These are phyloP conservation scores for Hipposideros larvatus DNA, from an alignment of 2,797 vertebrate genomes.

Conservation along the genomic window DNA sequence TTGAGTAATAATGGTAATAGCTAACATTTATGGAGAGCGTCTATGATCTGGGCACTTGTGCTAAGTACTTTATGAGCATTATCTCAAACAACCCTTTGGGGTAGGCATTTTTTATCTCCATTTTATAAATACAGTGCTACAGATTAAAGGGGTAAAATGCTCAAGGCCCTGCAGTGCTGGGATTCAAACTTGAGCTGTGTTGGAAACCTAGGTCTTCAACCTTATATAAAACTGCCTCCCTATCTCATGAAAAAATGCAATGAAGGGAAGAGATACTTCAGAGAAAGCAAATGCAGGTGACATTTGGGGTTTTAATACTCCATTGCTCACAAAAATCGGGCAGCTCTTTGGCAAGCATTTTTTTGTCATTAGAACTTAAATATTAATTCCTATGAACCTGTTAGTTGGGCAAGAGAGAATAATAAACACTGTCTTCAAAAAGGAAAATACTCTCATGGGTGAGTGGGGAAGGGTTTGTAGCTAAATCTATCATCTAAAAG, in stretches of 20 bases:
- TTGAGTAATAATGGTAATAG: background rate
- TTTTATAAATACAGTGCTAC: background rate
- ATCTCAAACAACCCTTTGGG: background rate
- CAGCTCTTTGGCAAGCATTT: background rate
- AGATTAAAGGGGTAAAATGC: background rate
- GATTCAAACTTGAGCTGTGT: background rate
- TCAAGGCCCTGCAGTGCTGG: background rate
- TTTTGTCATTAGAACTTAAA: background rate
- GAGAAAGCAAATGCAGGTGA: background rate
- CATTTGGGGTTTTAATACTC: background rate
- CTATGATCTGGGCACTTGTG: background rate
- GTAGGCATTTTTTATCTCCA: background rate
- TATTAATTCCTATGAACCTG: conserved; percentile 11
- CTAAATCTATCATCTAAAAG: background rate
- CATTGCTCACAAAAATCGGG: conserved; percentile 23
- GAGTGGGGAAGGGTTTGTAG: background rate
- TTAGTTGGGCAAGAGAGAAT: background rate
- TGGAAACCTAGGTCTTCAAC: background rate
- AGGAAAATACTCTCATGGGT: background rate
- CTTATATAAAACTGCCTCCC: background rate
- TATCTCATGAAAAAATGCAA: background rate
- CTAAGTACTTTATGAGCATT: background rate
- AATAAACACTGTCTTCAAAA: background rate
- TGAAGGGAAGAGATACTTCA: background rate
- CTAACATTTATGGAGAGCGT: background rate